Conservation (phyloP, 2,888 invertebrate species). For the Caenorhabditis panamensis region DNA sequence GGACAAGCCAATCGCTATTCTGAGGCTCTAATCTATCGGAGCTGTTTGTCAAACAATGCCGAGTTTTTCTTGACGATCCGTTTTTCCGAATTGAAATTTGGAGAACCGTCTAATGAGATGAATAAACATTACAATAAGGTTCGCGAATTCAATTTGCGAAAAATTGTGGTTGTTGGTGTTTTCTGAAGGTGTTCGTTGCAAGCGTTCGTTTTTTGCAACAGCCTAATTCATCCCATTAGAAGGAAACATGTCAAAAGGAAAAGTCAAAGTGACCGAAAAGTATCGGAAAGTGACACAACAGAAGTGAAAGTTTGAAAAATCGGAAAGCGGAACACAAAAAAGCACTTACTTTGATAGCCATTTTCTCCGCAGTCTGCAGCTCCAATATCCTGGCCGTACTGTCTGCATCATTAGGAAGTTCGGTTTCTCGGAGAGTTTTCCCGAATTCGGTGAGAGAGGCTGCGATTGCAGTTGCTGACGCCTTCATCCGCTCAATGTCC, state of each 20-base stretch:
- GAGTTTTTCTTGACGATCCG: neutral
- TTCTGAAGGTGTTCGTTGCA: slow-evolving; percentile 1
- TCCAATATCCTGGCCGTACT: slow-evolving; percentile 91
- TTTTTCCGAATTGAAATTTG: slow-evolving; percentile 12
- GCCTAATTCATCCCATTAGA: slow-evolving; percentile 26
- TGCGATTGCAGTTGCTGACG: slow-evolving; percentile 92
- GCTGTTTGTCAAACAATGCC: slow-evolving; percentile 6
- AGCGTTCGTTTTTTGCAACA: slow-evolving; percentile 16
- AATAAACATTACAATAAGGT: slow-evolving; percentile 17
- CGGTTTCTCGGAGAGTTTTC: slow-evolving; percentile 86
- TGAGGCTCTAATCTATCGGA: slow-evolving; percentile 22
- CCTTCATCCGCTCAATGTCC: slow-evolving; percentile 95
- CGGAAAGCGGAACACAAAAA: slow-evolving; percentile 1
- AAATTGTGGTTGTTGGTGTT: neutral
- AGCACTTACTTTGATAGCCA: slow-evolving; percentile 79
- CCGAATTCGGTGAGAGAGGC: slow-evolving; percentile 91
- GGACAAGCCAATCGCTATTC: neutral
- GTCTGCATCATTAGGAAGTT: slow-evolving; percentile 91
- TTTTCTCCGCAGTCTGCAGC: slow-evolving; percentile 86
- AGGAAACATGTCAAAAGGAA: slow-evolving; percentile 21
- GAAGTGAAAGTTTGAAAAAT: slow-evolving; percentile 3
- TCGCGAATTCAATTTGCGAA: slow-evolving; percentile 11
- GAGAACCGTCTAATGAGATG: slow-evolving; percentile 18
- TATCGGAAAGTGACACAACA: slow-evolving; percentile 24
- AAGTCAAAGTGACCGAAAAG: slow-evolving; percentile 6